Conservation (phyloP, 2,797 vertebrate species). For the Sylvilagus floridanus region DNA sequence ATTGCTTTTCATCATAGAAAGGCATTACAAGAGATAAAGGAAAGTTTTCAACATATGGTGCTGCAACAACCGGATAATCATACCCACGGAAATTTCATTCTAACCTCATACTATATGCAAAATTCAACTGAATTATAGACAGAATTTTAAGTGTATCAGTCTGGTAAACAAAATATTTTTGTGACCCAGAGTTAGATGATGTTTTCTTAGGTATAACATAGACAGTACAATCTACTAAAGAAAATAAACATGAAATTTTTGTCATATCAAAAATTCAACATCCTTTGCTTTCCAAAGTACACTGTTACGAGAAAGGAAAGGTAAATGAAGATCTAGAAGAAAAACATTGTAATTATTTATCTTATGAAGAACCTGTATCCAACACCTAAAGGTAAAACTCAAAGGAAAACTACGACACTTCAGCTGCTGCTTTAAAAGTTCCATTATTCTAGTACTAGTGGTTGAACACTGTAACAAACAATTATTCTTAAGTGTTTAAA, state of each 20-base stretch:
- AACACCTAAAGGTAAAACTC: not conserved
- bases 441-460: no score
- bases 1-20: not conserved
- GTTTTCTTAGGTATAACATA: not conserved
- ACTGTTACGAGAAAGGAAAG: not conserved
- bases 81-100: not conserved
- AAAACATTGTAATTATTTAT: not conserved
- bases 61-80: not conserved
- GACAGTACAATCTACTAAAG: not conserved
- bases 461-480: no score
- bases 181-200: not conserved
- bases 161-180: not conserved
- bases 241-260: not conserved
- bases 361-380: not conserved
- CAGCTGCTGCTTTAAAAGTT: not conserved
- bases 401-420: not conserved
- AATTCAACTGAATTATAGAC: not conserved
- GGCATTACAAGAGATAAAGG: not conserved
- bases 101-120: not conserved
- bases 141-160: not conserved
- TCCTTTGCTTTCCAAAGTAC: not conserved
- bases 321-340: not conserved
- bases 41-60: not conserved
- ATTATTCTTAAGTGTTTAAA: no score
- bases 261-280: not conserved